Conservation (phyloP, 2,888 invertebrate genomes). For the Germaria angustata region DNA sequence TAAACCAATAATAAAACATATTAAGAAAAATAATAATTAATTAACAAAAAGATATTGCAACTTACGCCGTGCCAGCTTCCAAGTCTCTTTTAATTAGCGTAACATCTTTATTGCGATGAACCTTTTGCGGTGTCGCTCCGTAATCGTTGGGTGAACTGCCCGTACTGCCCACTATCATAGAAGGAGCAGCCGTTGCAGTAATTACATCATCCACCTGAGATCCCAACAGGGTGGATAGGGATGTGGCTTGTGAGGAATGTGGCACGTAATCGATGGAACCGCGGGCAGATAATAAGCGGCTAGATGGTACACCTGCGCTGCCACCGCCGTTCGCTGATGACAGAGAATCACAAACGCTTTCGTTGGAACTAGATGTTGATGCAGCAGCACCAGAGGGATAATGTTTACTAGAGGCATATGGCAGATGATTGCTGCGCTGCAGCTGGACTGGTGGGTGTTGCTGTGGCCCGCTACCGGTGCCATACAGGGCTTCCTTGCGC, state of each 20-base stretch:
- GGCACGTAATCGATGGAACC: slow-evolving; percentile 76
- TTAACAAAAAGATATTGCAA: slow-evolving; percentile 20
- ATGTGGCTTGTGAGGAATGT: slow-evolving; percentile 76
- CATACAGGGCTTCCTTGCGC: slow-evolving; percentile 75
- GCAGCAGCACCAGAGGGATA: slow-evolving; percentile 77
- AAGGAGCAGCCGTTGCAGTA: slow-evolving; percentile 74
- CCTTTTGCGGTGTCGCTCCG: slow-evolving; percentile 81
- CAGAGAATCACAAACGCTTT: slow-evolving; percentile 88
- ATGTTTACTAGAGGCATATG: slow-evolving; percentile 76
- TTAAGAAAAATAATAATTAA: background rate
- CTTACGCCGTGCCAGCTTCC: slow-evolving; percentile 79
- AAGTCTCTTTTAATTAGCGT: slow-evolving; percentile 79
- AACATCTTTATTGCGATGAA: slow-evolving; percentile 82
- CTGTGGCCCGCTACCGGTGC: slow-evolving; percentile 69
- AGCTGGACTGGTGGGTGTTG: slow-evolving; percentile 75
- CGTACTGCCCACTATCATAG: slow-evolving; percentile 73
- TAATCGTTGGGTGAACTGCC: slow-evolving; percentile 67
- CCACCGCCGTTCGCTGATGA: slow-evolving; percentile 82
- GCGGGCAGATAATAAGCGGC: slow-evolving; percentile 72
- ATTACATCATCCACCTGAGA: slow-evolving; percentile 77
- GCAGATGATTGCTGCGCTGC: slow-evolving; percentile 74
- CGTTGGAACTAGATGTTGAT: slow-evolving; percentile 90
- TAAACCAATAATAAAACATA: slow-evolving; percentile 73
- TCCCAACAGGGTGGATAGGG: slow-evolving; percentile 75
- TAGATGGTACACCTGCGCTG: slow-evolving; percentile 65